Evolutionary conservation across 2,113 vertebrate genomes (phyloP).

Genomic region (Brachypodius melanocephalos): DNA sequence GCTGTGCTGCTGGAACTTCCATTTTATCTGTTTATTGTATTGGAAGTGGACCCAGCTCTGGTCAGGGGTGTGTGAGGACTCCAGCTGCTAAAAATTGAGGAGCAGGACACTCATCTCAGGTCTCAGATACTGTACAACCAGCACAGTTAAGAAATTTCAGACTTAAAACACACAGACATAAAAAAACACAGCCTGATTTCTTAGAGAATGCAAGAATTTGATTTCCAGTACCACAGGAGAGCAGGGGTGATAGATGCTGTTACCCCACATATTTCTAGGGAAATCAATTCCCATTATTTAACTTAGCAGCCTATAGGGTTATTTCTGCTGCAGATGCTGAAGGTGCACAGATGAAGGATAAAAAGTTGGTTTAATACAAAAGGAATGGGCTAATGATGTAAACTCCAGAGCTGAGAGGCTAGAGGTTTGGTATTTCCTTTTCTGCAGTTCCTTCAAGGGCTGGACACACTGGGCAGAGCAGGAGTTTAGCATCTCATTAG

Average conservation of each 20-base stretch:
- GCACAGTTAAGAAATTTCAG: not conserved
- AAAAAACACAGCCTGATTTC: not conserved
- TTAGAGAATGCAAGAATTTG: not conserved
- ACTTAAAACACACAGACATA: not conserved
- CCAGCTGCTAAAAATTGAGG: not conserved
- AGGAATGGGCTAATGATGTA: not conserved
- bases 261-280: not conserved
- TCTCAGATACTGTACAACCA: not conserved
- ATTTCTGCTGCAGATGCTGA: not conserved
- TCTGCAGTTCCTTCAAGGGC: not conserved
- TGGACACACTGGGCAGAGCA: not conserved
- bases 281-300: not conserved
- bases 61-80: accelerated
- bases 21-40: not conserved
- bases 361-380: not conserved
- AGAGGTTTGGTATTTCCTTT: not conserved
- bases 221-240: not conserved
- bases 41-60: not conserved
- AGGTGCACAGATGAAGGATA: not conserved
- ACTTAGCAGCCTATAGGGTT: not conserved
- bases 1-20: not conserved
- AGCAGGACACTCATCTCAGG: not conserved
- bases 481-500: not conserved
- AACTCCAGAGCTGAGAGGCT: not conserved
- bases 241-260: not conserved